Base-by-base conservation (phyloP, 2,888 invertebrate genomes). In the Elysia crispata region DNA sequence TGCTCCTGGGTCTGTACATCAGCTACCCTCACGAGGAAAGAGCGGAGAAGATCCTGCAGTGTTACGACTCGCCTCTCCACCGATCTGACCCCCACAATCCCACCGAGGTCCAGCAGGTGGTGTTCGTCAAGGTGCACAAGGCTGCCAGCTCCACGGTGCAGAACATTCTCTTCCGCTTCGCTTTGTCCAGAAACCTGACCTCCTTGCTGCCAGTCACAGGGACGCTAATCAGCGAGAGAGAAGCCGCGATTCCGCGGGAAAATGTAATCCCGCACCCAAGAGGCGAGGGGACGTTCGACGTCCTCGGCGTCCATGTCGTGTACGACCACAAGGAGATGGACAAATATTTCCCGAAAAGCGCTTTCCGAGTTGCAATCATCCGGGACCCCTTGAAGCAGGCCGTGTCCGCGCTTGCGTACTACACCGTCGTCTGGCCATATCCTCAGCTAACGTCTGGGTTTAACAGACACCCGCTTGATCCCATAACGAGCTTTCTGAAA, bases 81-180 rank as follows among this genome's bases (percentile, higher is more conserved):
- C 3, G 5, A 41, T 11, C 41, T 11, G 11, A 41, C 5, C 11
- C 3, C 41, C 41, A 41, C 3, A 6, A 41, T 11, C 5, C 41
- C 41, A 41, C 31, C 1, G 73, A 81, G 28, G 62, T 23, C 8
- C 33, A 28, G 1, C 70, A 79, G 69, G 54, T 81, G 0, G 69
- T 81, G 30, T 79, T 81, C 75, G 67, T 80, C 15, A 83, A 83
- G 33, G 83, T 80, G n/a, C 80, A 83, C 80, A 83, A 83, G 74
- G 80, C 80, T 23, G 81, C 70, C 66, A 77, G 81, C 54, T 77
- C 80, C 28, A 83, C 83, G 11, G 69, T 83, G 23, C 28, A 77
- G 49, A 81, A 83, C 31, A 75, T 83, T 1, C 30, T 83, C 18
- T 62, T 77, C 50, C 69, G 83, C 1, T 81, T 81, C 60, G 83